phyloP scores from a whole-genome alignment of 2,113 vertebrate genomes.

The Taurulus bubalis region DNA sequence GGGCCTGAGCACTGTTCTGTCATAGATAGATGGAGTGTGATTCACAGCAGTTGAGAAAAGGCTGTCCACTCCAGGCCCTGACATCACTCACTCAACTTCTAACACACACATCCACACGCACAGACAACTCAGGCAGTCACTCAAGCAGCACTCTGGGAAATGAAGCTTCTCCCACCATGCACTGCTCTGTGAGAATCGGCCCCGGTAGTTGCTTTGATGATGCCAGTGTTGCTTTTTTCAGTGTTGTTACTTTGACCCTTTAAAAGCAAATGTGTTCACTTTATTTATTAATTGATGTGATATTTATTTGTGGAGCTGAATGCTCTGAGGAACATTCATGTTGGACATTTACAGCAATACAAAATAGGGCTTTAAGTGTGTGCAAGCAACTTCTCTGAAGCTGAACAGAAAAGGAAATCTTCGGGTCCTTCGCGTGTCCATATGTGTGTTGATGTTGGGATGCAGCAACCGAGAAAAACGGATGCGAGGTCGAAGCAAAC shows the following conservation, averaged over 20 bases:
- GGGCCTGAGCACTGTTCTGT: constrained; percentile 32
- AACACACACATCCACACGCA: constrained; percentile 38
- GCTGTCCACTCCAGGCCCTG: constrained; percentile 49
- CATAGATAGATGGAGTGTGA: constrained; percentile 67
- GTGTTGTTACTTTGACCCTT: constrained; percentile 23
- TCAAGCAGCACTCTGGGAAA: constrained; percentile 74
- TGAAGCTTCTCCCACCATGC: constrained; percentile 68
- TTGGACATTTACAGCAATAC: constrained; percentile 5
- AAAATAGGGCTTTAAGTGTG: constrained; percentile 8
- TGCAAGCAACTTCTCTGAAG: constrained; percentile 20
- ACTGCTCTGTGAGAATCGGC: constrained; percentile 44
- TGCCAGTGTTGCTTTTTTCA: background rate
- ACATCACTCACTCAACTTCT: constrained; percentile 62
- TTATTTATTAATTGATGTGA: constrained; percentile 3
- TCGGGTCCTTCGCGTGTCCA: background rate
- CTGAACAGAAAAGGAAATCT: constrained; percentile 18
- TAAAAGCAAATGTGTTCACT: constrained; percentile 26
- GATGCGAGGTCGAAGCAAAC: constrained; percentile 24
- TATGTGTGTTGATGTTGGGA: constrained; percentile 8
- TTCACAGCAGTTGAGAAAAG: constrained; percentile 68
- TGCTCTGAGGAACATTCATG: constrained; percentile 2
- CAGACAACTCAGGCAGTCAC: constrained; percentile 46
- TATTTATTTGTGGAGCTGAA: constrained; percentile 14
- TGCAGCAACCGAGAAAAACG: background rate
- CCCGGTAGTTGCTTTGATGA: constrained; percentile 15